Percentiles rank a stretch among this genome's conserved stretches.
phyloP scores from a whole-genome alignment of 2,888 invertebrate species.

The Corbicula japonica region DNA sequence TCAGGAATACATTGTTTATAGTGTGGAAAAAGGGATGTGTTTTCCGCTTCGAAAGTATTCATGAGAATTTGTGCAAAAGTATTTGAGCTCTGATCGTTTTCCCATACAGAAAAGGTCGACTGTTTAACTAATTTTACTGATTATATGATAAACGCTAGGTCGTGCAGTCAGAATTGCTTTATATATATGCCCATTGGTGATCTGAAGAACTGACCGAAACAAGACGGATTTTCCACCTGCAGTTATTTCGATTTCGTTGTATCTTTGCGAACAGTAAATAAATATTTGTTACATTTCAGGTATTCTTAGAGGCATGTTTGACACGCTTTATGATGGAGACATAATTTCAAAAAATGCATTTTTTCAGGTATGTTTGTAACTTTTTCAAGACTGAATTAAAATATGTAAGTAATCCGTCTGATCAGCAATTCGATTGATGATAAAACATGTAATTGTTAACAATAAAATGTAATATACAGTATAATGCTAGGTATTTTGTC shows the following conservation, averaged over 20 bases:
- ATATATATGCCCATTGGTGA: no score
- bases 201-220: no score
- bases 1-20: no score
- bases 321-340: slow-evolving; percentile 92
- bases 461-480: not conserved
- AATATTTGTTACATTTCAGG: slow-evolving; percentile 89
- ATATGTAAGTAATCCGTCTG: not conserved
- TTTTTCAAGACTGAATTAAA: slow-evolving; percentile 11
- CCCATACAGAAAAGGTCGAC: no score
- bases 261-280: not conserved
- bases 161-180: no score
- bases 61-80: no score
- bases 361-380: slow-evolving; percentile 83
- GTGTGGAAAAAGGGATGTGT: no score
- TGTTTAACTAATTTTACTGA: no score
- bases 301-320: slow-evolving; percentile 92
- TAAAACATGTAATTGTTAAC: not conserved
- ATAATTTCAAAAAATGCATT: slow-evolving; percentile 92
- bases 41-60: no score
- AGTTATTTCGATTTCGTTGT: not conserved
- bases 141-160: no score
- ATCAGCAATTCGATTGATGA: not conserved
- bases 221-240: not conserved
- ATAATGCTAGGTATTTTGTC: no score
- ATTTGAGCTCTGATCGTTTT: no score